Evolutionary conservation across 2,888 invertebrate species (phyloP).

Genomic region (Chydorus sphaericus): DNA sequence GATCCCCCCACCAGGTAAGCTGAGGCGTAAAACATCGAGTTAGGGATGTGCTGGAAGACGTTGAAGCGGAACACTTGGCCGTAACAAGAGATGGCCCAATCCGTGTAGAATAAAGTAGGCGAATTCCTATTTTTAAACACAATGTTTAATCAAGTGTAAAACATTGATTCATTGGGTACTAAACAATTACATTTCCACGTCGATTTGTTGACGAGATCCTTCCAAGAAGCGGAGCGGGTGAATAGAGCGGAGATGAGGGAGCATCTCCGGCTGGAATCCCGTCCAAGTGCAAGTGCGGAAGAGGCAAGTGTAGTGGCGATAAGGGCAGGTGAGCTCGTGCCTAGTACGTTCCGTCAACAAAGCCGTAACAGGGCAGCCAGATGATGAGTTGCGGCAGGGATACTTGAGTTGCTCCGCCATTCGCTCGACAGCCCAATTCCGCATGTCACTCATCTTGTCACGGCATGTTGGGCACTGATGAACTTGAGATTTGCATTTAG

Average conservation of each 20-base stretch:
- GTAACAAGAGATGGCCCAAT: slow-evolving; percentile 10
- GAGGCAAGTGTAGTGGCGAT: slow-evolving; percentile 36
- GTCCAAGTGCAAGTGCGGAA: slow-evolving; percentile 32
- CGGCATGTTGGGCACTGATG: slow-evolving; percentile 44
- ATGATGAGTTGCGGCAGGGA: slow-evolving; percentile 35
- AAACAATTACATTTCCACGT: neutral
- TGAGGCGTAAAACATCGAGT: slow-evolving; percentile 9
- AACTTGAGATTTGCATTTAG: slow-evolving; percentile 39
- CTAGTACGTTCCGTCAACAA: slow-evolving; percentile 31
- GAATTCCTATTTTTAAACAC: neutral
- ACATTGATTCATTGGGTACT: too few relatives aligned
- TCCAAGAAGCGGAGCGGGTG: slow-evolving; percentile 7
- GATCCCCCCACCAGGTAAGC: neutral
- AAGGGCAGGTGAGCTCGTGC: slow-evolving; percentile 36
- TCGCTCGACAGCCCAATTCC: slow-evolving; percentile 40
- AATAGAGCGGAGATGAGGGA: slow-evolving; percentile 29
- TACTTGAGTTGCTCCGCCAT: slow-evolving; percentile 39
- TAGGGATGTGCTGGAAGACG: slow-evolving; percentile 12
- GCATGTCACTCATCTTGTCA: slow-evolving; percentile 31
- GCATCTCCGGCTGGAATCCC: slow-evolving; percentile 35
- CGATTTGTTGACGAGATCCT: slow-evolving; percentile 2
- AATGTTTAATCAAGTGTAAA: neutral
- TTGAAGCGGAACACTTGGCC: slow-evolving; percentile 9
- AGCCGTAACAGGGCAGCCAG: slow-evolving; percentile 35
- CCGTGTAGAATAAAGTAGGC: neutral